These are phyloP conservation scores for Rotaria magnacalcarata DNA, from an alignment of 2,888 invertebrate species.

Conservation along the genomic window DNA sequence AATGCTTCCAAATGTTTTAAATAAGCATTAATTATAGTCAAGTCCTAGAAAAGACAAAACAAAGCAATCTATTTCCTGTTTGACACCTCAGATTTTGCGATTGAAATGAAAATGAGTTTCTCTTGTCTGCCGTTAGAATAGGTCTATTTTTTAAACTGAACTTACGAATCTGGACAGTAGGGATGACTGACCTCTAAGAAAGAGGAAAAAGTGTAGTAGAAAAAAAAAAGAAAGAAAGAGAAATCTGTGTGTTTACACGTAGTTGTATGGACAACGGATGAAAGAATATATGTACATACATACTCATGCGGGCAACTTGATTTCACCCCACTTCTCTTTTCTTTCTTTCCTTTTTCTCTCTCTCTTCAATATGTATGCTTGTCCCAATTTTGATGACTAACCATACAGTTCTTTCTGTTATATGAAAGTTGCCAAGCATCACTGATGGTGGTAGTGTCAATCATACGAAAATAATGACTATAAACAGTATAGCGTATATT, in stretches of 20 bases:
- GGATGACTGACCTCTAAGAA: not conserved
- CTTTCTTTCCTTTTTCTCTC: not conserved
- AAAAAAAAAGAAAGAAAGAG: not conserved
- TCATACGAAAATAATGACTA: not conserved
- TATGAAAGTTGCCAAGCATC: constrained; percentile 10
- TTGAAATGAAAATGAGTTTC: not conserved
- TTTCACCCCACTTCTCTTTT: constrained; percentile 6
- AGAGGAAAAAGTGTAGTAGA: constrained; percentile 10
- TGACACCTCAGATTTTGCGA: not conserved
- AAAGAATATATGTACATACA: not conserved
- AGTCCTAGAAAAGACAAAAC: constrained; percentile 62
- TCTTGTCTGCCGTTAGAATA: not conserved
- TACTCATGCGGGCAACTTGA: constrained; percentile 26
- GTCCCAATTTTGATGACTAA: not conserved
- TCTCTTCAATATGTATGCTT: not conserved
- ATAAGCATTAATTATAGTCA: constrained; percentile 71
- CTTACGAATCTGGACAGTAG: not conserved
- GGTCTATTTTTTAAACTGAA: not conserved
- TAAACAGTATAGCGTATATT: not conserved
- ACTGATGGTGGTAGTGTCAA: not conserved
- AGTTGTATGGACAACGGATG: constrained; percentile 26
- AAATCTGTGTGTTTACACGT: not conserved
- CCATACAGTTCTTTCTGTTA: not conserved
- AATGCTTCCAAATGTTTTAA: constrained; percentile 70
- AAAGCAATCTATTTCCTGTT: not conserved